Conservation (phyloP, 2,113 vertebrate species). For the Turnix velox region DNA sequence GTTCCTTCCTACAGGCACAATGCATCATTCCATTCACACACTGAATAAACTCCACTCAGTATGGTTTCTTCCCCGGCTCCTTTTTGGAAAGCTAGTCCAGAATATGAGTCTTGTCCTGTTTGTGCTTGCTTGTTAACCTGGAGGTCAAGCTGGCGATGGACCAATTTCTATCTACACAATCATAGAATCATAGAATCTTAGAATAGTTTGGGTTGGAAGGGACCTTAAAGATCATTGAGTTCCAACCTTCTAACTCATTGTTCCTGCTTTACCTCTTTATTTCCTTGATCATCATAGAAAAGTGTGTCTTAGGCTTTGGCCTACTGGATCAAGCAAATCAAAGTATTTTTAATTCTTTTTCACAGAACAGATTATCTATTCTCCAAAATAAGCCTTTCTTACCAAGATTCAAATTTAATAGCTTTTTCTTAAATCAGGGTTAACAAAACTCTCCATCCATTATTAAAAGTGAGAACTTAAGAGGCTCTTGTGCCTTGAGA, state of each 20-base stretch:
- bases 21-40: fast-evolving
- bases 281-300: background rate
- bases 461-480: background rate
- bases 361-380: background rate
- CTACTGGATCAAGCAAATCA: background rate
- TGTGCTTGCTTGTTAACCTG: background rate
- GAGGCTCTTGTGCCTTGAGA: fast-evolving
- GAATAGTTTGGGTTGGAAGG: no score
- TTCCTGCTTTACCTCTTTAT: background rate
- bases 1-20: background rate
- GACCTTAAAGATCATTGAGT: no score
- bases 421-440: background rate
- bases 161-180: background rate
- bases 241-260: background rate
- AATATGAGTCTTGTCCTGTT: background rate
- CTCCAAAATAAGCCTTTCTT: background rate
- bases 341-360: background rate
- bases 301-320: background rate
- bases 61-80: background rate
- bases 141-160: background rate
- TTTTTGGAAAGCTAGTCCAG: background rate
- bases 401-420: background rate
- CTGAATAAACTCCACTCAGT: background rate
- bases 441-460: background rate
- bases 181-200: no score